These are phyloP conservation scores for Cephus cinctus DNA, from an alignment of 1,140 invertebrate species.

Conservation along the genomic window DNA sequence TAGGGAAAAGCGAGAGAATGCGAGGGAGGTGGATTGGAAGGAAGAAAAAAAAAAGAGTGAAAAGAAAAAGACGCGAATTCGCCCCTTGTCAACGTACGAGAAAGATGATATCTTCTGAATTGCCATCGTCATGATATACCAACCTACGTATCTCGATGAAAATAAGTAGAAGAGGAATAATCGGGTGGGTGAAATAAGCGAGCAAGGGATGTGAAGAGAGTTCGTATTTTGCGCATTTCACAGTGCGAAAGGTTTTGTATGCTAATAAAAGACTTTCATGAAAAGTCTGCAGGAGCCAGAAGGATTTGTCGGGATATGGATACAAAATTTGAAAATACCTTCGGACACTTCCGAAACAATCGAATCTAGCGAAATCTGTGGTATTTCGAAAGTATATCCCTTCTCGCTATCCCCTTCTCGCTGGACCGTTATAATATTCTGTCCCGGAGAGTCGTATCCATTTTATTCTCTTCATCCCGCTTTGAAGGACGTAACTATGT, in stretches of 20 bases:
- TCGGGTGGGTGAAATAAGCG: too few species aligned
- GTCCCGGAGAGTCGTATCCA: constrained; percentile 31
- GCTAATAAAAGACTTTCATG: too few species aligned
- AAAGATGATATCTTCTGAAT: constrained; percentile 44
- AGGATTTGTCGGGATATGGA: too few species aligned
- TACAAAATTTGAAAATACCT: too few species aligned
- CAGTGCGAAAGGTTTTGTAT: too few species aligned
- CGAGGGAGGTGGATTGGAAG: too few species aligned
- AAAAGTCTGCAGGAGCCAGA: too few species aligned
- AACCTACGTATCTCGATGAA: constrained; percentile 26
- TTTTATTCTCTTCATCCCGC: constrained; percentile 32
- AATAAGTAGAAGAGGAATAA: constrained; percentile 34
- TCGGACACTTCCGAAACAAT: too few species aligned
- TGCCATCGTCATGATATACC: constrained; percentile 31
- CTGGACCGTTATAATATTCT: constrained; percentile 48
- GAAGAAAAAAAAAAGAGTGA: too few species aligned
- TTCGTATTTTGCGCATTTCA: too few species aligned
- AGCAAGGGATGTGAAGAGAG: too few species aligned
- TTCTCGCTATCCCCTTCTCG: constrained; percentile 41
- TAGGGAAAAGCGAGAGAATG: too few species aligned
- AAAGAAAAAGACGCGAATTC: constrained; percentile 8
- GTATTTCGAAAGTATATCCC: constrained; percentile 27
- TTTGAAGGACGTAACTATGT: constrained; percentile 33
- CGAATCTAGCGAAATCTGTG: constrained; percentile 22
- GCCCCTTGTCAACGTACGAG: constrained; percentile 26